Base-by-base conservation (phyloP, 2,888 invertebrate species). In the Spilarctia lutea region DNA sequence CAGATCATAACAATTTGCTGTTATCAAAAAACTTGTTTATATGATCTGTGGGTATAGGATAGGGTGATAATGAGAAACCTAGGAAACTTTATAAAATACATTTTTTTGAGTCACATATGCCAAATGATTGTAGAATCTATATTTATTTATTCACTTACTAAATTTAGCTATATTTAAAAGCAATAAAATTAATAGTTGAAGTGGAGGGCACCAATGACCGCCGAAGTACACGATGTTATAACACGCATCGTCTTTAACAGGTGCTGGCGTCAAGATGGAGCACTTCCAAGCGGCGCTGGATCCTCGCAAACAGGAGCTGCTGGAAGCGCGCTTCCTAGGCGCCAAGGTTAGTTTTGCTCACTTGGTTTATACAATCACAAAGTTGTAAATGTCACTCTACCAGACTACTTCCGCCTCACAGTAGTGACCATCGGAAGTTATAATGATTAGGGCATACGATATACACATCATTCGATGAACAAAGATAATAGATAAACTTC, bases 301-400 rank as follows among this genome's bases (percentile, higher is more conserved):
- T 97, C 99, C 99, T 96, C 97, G 99, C 96, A 99, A 99, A 97
- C 99, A 99, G 97, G 99, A 99, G 97, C 97, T 99, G 95, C 97
- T 99, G 96, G 99, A 99, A 97, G 99, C 99, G 93, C 98, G 99
- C 96, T 99, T 99, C 96, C 97, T 99, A 95, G 99, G 99, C 96
- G 98, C 98, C 96, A 97, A 98, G 98, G 98, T 99, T 96, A 97
- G 98, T 97, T 70, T 78, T 60, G 30, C 73, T 30, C 48, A 68
- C 65, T 71, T 74, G 69, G 30, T 72, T 67, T 75, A 77, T 60
- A 60, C n/a, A 56, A 65, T 65, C 65, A 13, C 68, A 69, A 48
- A 75, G 56, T 52, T 10, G 35, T 39, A 30, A 75, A 39, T 30
- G n/a, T 52, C 20, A 3, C n/a, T 65, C 24, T 52, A 52, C 8